Conservation (phyloP, 2,797 vertebrate genomes). For the Hoplostethus atlanticus region DNA sequence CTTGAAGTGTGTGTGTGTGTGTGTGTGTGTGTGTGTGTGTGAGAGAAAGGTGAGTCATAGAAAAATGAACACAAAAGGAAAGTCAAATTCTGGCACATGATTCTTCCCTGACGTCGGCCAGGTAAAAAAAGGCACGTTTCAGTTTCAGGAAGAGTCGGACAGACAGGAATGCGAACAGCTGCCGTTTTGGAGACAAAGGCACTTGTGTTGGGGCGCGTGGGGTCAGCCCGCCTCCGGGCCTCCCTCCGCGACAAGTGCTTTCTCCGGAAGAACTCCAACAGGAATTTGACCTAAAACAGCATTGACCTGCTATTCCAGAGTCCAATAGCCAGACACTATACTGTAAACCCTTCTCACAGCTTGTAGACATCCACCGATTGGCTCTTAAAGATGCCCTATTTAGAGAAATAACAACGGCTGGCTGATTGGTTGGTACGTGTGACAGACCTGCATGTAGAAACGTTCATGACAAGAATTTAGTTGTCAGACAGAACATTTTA, state of each 20-base stretch:
- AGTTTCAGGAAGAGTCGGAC: slow-evolving; percentile 29
- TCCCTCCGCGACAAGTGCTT: slow-evolving; percentile 50
- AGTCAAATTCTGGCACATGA: slow-evolving; percentile 15
- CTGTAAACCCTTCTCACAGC: too few species aligned
- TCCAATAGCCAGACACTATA: too few species aligned
- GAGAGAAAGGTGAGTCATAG: slow-evolving; percentile 35
- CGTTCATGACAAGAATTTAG: too few species aligned
- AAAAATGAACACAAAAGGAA: slow-evolving; percentile 31
- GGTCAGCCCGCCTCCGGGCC: slow-evolving; percentile 56
- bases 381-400: too few species aligned
- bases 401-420: too few species aligned
- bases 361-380: too few species aligned
- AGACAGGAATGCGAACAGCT: slow-evolving; percentile 60
- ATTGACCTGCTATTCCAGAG: background rate
- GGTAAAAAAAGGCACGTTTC: slow-evolving; percentile 20
- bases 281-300: slow-evolving; percentile 46
- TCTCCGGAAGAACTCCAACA: slow-evolving; percentile 52
- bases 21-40: background rate
- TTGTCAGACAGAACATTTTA: too few species aligned
- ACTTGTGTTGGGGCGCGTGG: slow-evolving; percentile 54
- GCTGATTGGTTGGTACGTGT: too few species aligned
- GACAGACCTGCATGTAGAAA: too few species aligned
- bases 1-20: background rate
- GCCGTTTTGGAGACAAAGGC: slow-evolving; percentile 69
- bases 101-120: background rate